Evolutionary conservation across 2,888 invertebrate genomes (phyloP).

Genomic region (Imbricaverruca yamaguchii): DNA sequence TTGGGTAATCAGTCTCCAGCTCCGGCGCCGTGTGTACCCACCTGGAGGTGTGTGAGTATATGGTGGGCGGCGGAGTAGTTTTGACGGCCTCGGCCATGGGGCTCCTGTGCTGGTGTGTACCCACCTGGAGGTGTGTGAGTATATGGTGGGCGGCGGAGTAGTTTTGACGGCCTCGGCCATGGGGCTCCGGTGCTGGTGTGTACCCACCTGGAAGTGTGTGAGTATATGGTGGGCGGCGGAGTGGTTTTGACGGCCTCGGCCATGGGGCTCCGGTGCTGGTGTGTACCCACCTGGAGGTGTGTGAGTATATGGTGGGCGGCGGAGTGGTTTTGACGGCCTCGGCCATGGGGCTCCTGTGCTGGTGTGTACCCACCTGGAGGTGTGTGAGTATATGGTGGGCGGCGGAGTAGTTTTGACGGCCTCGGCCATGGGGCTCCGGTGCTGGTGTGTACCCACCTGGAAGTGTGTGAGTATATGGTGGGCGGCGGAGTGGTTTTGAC

Average conservation of each 20-base stretch:
- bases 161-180: slow-evolving; percentile 1
- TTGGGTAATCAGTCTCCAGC: no score
- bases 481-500: background rate
- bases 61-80: background rate
- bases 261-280: no score
- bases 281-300: background rate
- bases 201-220: background rate
- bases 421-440: no score
- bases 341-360: no score
- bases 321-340: slow-evolving; percentile 3
- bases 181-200: no score
- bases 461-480: slow-evolving; percentile 16
- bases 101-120: no score
- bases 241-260: background rate
- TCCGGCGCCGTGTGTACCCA: background rate
- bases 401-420: background rate
- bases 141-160: slow-evolving; percentile 4
- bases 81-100: slow-evolving; percentile 3
- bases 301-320: slow-evolving; percentile 18
- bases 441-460: no score
- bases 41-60: slow-evolving; percentile 17
- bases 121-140: slow-evolving; percentile 13
- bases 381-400: slow-evolving; percentile 17
- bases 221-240: slow-evolving; percentile 17
- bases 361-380: slow-evolving; percentile 7